Evolutionary conservation across 2,797 vertebrate genomes (phyloP).

Genomic region (Tadarida brasiliensis): DNA sequence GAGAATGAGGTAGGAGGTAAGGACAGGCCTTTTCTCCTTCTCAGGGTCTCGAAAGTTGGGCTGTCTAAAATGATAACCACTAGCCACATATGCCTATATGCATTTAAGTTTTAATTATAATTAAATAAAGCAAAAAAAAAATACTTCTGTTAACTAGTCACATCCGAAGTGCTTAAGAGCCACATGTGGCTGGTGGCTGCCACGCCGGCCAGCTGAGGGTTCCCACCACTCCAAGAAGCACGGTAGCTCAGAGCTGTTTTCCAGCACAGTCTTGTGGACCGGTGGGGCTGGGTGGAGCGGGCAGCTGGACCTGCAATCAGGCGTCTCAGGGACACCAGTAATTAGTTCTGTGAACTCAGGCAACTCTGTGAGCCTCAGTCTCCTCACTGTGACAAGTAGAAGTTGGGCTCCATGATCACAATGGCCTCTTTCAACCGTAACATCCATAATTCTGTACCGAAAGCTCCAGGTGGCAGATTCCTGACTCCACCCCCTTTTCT

Average conservation of each 20-base stretch:
- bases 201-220: background rate
- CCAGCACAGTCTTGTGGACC: background rate
- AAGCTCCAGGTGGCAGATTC: background rate
- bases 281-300: background rate
- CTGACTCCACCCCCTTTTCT: background rate
- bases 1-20: background rate
- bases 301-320: background rate
- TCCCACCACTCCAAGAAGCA: background rate
- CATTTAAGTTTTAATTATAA: background rate
- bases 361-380: background rate
- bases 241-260: background rate
- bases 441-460: background rate
- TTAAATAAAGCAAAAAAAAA: background rate
- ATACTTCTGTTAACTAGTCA: background rate
- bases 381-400: background rate
- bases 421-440: background rate
- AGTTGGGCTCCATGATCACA: background rate
- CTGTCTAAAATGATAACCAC: background rate
- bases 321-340: background rate
- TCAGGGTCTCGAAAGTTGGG: background rate
- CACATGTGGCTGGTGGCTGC: background rate
- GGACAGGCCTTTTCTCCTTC: background rate
- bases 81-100: background rate
- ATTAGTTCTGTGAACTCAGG: background rate
- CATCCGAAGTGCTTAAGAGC: background rate